Conservation (phyloP, 2,888 invertebrate genomes). For the Pteria penguin region DNA sequence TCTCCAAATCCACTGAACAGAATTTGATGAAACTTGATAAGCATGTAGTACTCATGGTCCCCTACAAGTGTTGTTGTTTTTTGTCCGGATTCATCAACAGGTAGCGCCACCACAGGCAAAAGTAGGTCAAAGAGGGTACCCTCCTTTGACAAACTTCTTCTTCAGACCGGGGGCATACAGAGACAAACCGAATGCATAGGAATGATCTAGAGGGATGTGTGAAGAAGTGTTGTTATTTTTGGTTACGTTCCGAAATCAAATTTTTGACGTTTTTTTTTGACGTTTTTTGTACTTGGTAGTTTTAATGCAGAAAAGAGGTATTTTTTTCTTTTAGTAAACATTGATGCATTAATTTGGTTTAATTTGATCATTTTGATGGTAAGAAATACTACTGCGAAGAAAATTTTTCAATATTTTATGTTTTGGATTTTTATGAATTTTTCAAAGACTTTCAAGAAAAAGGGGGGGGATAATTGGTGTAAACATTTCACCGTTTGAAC, state of each 20-base stretch:
- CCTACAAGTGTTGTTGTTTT: neutral
- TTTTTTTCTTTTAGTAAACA: no score
- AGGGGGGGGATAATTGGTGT: no score
- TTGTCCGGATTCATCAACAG: neutral
- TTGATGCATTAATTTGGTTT: no score
- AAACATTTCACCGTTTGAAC: no score
- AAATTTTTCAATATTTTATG: no score
- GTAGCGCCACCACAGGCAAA: neutral
- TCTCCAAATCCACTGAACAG: neutral
- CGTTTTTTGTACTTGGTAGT: neutral
- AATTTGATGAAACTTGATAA: neutral
- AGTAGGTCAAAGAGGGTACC: neutral
- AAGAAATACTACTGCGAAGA: no score
- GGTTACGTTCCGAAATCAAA: neutral
- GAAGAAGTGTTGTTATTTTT: neutral
- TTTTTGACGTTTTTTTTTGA: neutral
- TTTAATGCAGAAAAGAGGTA: no score
- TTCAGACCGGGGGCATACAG: neutral
- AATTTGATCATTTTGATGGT: no score
- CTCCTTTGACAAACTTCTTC: neutral
- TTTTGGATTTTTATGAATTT: no score
- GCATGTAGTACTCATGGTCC: neutral
- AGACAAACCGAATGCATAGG: neutral
- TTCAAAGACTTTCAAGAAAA: no score
- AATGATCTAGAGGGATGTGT: neutral